These are phyloP conservation scores for Tetraneura akinire DNA, from an alignment of 1,140 invertebrate genomes.

Conservation along the genomic window DNA sequence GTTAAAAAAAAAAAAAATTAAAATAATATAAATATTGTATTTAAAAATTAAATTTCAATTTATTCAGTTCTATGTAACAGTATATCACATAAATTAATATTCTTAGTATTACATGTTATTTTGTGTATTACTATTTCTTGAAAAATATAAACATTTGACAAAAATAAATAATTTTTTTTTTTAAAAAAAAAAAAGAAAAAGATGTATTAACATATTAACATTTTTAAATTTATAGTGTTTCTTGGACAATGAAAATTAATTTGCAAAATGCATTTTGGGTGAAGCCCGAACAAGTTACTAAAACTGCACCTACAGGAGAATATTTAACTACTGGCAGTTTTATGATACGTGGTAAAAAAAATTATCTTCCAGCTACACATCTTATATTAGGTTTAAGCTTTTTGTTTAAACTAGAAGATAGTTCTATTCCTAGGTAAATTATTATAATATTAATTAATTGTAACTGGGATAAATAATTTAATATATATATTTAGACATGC, in stretches of 20 bases:
- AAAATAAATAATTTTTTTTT: no score
- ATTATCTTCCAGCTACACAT: conserved; percentile 89
- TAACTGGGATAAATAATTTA: neutral
- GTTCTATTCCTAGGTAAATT: conserved; percentile 60
- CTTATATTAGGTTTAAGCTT: conserved; percentile 93
- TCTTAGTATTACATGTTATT: no score
- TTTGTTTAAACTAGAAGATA: conserved; percentile 84
- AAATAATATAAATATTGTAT: no score
- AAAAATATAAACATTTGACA: no score
- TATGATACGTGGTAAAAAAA: conserved; percentile 98
- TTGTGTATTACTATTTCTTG: no score
- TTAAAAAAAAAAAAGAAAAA: no score
- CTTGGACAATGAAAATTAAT: conserved; percentile 93
- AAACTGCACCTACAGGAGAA: conserved; percentile 96
- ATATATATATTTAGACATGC: conserved; percentile 27
- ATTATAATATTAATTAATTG: neutral
- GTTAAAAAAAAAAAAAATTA: no score
- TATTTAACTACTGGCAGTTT: conserved; percentile 95
- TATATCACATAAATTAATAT: no score
- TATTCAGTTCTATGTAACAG: no score
- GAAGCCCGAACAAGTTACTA: conserved; percentile 91
- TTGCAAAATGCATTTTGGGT: conserved; percentile 97
- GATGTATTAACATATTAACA: neutral
- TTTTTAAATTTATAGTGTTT: conserved; percentile 67
- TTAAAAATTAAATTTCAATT: no score